A percentile compares a stretch with the other conserved stretches of the same genome.
These are phyloP conservation scores for Sylvia borin DNA, from an alignment of 2,797 vertebrate species.

Conservation along the genomic window DNA sequence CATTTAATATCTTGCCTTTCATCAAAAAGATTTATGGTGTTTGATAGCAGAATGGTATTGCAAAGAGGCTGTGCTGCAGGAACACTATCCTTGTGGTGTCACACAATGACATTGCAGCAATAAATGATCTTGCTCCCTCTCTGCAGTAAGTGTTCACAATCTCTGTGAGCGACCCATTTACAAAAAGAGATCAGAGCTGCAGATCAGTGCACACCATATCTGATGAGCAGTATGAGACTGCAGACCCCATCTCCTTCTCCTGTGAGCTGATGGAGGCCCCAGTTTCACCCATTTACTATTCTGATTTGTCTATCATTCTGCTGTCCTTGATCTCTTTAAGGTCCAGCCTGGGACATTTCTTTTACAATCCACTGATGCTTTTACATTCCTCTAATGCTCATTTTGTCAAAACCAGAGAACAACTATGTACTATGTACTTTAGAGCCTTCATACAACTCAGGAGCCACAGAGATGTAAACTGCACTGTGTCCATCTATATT, in stretches of 20 bases:
- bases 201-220: accelerated
- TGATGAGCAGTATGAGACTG: not conserved
- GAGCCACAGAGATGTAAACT: not conserved
- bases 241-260: not conserved
- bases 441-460: not conserved
- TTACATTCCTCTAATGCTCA: not conserved
- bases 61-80: not conserved
- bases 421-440: not conserved
- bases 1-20: not conserved
- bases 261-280: not conserved
- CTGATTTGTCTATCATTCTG: not conserved
- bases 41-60: not conserved
- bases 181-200: not conserved
- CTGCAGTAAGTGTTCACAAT: not conserved
- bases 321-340: not conserved
- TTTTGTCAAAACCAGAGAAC: not conserved
- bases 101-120: not conserved
- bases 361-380: not conserved
- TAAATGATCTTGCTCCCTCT: not conserved
- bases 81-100: not conserved
- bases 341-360: not conserved
- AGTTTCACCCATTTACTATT: not conserved
- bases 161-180: not conserved
- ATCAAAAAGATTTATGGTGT: conserved; percentile 5
- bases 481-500: accelerated